These are phyloP conservation scores for Conops quadrifasciatus DNA, from an alignment of 2,888 invertebrate genomes.

Conservation along the genomic window DNA sequence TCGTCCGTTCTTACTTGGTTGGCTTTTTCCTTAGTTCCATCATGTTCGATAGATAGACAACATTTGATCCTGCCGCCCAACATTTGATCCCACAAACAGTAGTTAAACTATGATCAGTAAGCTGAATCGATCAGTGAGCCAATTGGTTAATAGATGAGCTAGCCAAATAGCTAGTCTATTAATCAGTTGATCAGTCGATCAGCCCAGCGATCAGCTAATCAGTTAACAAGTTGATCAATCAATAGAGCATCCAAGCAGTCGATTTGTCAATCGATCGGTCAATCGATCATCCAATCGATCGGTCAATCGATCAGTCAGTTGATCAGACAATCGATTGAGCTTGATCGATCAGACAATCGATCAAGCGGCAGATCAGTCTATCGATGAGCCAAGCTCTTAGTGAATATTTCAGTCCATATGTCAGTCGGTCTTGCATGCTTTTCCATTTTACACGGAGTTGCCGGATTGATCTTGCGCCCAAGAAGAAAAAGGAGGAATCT, in stretches of 20 bases:
- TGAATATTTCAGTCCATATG: too few relatives aligned
- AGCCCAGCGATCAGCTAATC: too few relatives aligned
- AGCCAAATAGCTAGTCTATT: too few relatives aligned
- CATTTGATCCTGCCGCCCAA: background rate
- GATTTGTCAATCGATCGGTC: conserved; percentile 6
- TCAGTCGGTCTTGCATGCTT: conserved; percentile 27
- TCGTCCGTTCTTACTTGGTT: background rate
- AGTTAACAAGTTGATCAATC: too few relatives aligned
- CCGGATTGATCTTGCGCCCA: conserved; percentile 34
- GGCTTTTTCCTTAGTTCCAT: background rate
- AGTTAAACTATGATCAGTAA: too few relatives aligned
- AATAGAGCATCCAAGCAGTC: too few relatives aligned
- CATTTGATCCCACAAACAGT: too few relatives aligned
- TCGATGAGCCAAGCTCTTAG: too few relatives aligned
- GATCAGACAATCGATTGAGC: background rate
- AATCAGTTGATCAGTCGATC: too few relatives aligned
- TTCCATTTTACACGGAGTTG: conserved; percentile 16
- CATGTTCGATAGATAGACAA: background rate
- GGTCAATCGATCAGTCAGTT: conserved; percentile 6
- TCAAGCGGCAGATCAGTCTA: too few relatives aligned
- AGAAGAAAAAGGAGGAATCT: conserved; percentile 37
- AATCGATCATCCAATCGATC: background rate
- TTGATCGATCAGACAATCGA: too few relatives aligned
- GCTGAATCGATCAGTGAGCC: background rate
- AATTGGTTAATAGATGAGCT: too few relatives aligned